Base-by-base conservation (phyloP, 1,140 invertebrate genomes). In the Camponotus pennsylvanicus region DNA sequence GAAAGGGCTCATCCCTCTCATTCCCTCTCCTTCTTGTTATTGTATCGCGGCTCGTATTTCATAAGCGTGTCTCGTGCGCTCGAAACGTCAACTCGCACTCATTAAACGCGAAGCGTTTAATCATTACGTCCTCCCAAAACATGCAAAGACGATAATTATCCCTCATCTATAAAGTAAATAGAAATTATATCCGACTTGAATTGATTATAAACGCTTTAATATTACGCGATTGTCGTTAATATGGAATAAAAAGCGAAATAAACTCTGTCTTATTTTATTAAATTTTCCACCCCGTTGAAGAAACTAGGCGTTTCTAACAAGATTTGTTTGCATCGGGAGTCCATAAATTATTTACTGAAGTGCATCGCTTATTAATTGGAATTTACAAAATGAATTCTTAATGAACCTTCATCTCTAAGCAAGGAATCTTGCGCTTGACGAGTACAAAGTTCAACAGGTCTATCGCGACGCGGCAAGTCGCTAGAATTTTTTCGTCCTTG, bases 371-470 rank as follows among this genome's bases (percentile, higher is more conserved):
- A 27, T n/a, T 32, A 63, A 76, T 77, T 63, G n/a, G 45, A 63
- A 45, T 66, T 21, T 21, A 13, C 13, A 13, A 27, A 27, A 27
- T 1, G 7, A 34, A 3, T 59, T 27, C 34, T 27, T 27, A 27
- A n/a, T 5, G 40, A 18, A 45, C 37, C n/a, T 13, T 57, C 1
- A 21, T 70, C 49, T 73, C 32, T 34, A 37, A 8, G 69, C 27
- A 8, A 71, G 71, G 11, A 7, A 49, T 34, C 0, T 9, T 27
- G 13, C 45, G 27, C 70, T 63, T n/a, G 49, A 37, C 34, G 18
- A 85, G 73, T 63, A 57, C 2, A 15, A 57, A 63, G 70, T 67
- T 89, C 83, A 89, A 89, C 88, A 88, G 88, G 88, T 89, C 82
- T 55, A 32, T 37, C 42, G 57, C 9, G 21, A 15, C 49, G 6